phyloP scores from a whole-genome alignment of 2,888 invertebrate genomes.

The Sphaerophoria rueppellii region DNA sequence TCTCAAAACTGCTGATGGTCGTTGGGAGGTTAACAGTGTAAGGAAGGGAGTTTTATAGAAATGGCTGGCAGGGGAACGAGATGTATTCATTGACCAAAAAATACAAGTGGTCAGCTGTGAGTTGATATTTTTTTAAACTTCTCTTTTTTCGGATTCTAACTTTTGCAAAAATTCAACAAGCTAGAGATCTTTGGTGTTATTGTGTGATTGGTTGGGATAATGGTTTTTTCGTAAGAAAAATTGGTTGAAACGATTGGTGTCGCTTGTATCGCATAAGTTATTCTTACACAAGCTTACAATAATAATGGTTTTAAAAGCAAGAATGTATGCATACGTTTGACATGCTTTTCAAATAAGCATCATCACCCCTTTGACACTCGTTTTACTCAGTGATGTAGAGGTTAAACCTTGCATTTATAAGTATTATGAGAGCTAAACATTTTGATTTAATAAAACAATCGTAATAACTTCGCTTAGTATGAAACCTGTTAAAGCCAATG shows the following conservation, averaged over 20 bases:
- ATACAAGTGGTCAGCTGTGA: conserved; percentile 37
- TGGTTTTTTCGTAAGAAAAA: conserved; percentile 13
- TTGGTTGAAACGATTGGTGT: neutral
- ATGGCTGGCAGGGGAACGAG: conserved; percentile 29
- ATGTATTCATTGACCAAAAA: conserved; percentile 53
- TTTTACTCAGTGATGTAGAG: too few relatives aligned
- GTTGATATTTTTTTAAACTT: conserved; percentile 24
- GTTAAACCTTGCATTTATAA: too few relatives aligned
- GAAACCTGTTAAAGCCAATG: too few relatives aligned
- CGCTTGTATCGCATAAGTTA: too few relatives aligned
- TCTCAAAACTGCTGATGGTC: conserved; percentile 46
- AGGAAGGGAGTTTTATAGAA: conserved; percentile 11
- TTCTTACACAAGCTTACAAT: too few relatives aligned
- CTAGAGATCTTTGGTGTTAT: conserved; percentile 15
- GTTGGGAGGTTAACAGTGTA: conserved; percentile 39
- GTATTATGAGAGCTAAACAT: too few relatives aligned
- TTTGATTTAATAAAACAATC: too few relatives aligned
- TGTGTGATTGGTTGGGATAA: conserved; percentile 4
- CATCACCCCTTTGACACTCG: too few relatives aligned
- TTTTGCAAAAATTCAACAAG: conserved; percentile 53
- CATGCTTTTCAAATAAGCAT: too few relatives aligned
- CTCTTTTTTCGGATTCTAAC: neutral
- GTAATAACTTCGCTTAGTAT: too few relatives aligned
- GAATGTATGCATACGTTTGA: too few relatives aligned
- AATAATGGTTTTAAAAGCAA: too few relatives aligned